Evolutionary conservation across 2,888 invertebrate genomes (phyloP).

Genomic region (Aplocera efformata): DNA sequence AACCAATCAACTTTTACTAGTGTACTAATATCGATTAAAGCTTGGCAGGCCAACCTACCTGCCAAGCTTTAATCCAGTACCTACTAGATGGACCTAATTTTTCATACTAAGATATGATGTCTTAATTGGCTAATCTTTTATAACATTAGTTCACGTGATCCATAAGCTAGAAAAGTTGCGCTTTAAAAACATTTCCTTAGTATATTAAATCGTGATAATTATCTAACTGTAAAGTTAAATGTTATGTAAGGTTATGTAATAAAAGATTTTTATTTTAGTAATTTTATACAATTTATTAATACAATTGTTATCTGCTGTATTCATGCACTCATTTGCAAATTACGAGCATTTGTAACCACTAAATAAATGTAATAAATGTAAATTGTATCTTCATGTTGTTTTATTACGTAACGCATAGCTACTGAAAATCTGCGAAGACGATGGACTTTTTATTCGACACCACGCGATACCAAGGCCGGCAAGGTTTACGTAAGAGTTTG

Average conservation of each 20-base stretch:
- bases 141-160: no score
- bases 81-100: no score
- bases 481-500: no score
- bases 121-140: background rate
- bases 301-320: constrained; percentile 25
- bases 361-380: constrained; percentile 31
- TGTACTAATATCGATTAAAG: no score
- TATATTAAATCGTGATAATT: background rate
- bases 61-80: no score
- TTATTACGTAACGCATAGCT: constrained; percentile 3
- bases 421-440: background rate
- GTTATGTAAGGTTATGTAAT: constrained; percentile 33
- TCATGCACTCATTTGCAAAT: constrained; percentile 29
- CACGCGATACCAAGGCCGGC: no score
- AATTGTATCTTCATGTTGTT: constrained; percentile 25
- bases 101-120: no score
- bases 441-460: no score
- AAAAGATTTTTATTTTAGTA: constrained; percentile 42
- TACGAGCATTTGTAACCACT: constrained; percentile 29
- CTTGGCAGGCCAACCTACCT: no score
- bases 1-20: no score
- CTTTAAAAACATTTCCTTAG: background rate
- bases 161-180: no score
- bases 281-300: constrained; percentile 49
- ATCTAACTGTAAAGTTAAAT: constrained; percentile 8